phyloP scores from a whole-genome alignment of 2,888 invertebrate species.

The Noctua comes region DNA sequence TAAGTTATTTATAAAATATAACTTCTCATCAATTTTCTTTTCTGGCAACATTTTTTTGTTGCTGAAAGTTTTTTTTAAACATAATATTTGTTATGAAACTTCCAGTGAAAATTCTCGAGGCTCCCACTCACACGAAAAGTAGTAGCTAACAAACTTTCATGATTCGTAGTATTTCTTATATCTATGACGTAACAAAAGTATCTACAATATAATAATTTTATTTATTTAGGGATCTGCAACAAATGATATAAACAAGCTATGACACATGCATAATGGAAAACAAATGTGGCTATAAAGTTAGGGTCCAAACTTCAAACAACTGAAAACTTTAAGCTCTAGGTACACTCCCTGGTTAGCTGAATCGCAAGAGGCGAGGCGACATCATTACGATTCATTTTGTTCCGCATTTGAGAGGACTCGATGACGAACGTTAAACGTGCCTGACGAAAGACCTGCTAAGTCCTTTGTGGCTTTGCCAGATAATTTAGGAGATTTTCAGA shows the following conservation, averaged over 20 bases:
- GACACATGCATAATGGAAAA: background rate
- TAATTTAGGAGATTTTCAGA: background rate
- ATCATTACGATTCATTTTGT: constrained; percentile 35
- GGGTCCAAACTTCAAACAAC: background rate
- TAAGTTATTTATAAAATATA: background rate
- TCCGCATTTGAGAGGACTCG: constrained; percentile 9
- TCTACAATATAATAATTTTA: background rate
- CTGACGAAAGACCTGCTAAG: background rate
- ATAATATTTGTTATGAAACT: constrained; percentile 10
- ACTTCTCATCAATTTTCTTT: too few species aligned
- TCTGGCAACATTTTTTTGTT: background rate
- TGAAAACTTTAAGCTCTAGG: background rate
- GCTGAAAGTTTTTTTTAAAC: constrained; percentile 1
- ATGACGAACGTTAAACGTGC: constrained; percentile 12
- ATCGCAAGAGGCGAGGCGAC: background rate
- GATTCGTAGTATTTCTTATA: background rate
- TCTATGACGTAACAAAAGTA: background rate
- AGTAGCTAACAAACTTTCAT: background rate
- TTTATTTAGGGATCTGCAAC: background rate
- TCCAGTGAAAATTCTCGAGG: background rate
- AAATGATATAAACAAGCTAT: background rate
- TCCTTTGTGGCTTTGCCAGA: background rate
- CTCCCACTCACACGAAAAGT: background rate
- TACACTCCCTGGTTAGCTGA: background rate
- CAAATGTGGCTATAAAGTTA: background rate